Conservation (phyloP, 2,113 vertebrate genomes). For the Sakesphorus luctuosus region DNA sequence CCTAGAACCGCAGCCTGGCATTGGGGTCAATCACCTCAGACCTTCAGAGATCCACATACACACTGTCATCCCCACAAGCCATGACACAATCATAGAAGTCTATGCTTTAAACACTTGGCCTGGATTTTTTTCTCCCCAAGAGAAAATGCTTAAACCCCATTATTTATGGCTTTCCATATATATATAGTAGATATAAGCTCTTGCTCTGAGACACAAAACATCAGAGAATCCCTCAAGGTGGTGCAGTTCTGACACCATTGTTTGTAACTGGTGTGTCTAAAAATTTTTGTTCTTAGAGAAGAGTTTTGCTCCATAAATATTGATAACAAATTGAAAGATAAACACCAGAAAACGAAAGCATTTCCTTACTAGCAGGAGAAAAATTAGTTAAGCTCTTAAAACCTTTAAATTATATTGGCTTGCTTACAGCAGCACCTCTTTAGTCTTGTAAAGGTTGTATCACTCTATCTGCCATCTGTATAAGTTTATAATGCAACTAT, state of each 20-base stretch:
- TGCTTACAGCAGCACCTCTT: background rate
- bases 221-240: background rate
- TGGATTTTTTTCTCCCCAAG: background rate
- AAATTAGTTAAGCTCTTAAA: background rate
- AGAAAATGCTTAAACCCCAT: background rate
- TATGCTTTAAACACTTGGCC: background rate
- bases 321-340: background rate
- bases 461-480: background rate
- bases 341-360: background rate
- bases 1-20: no score
- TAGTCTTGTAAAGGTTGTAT: slow-evolving; percentile 1
- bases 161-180: background rate
- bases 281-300: background rate
- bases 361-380: background rate
- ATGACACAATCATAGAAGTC: background rate
- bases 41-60: no score
- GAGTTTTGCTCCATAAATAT: background rate
- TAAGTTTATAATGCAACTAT: background rate
- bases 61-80: no score
- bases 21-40: no score
- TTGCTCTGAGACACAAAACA: background rate
- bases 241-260: background rate
- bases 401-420: background rate
- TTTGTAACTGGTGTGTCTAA: background rate
- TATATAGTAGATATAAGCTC: background rate